Percentiles rank a stretch among this genome's conserved stretches.
These are phyloP conservation scores for Pollimyrus isidori DNA, from an alignment of 2,113 vertebrate genomes.

Conservation along the genomic window DNA sequence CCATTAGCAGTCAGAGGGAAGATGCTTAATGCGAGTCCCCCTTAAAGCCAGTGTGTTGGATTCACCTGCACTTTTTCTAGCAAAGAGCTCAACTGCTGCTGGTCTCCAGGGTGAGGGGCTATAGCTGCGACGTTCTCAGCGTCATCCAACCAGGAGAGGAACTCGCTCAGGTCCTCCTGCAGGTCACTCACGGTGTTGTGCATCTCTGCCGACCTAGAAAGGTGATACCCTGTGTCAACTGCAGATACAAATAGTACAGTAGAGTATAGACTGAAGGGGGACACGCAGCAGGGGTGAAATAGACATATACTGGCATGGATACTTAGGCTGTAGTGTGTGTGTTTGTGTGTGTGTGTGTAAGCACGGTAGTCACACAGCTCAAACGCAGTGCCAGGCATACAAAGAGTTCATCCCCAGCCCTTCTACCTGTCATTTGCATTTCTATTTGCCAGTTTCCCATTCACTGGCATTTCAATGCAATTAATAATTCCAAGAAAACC, in stretches of 20 bases:
- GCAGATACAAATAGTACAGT: conserved; percentile 8
- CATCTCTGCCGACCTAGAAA: conserved; percentile 71
- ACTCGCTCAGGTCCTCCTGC: conserved; percentile 73
- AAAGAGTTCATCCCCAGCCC: neutral
- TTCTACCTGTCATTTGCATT: neutral
- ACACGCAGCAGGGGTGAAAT: neutral
- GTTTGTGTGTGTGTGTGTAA: neutral
- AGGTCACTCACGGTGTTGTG: conserved; percentile 65
- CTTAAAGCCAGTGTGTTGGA: neutral
- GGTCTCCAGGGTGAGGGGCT: conserved; percentile 70
- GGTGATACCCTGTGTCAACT: neutral
- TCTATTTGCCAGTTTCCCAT: neutral
- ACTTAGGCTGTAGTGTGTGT: neutral
- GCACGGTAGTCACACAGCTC: neutral
- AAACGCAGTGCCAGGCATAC: neutral
- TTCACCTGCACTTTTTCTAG: conserved; percentile 84
- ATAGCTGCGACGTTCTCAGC: conserved; percentile 53
- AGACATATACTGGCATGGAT: neutral
- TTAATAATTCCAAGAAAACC: conserved; percentile 1
- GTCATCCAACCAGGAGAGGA: conserved; percentile 80
- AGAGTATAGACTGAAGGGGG: neutral
- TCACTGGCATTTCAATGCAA: neutral
- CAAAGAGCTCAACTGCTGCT: conserved; percentile 72
- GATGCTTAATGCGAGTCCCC: neutral
- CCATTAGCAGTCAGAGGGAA: neutral